Base-by-base conservation (phyloP, 2,113 vertebrate genomes). In the Okapia johnstoni region DNA sequence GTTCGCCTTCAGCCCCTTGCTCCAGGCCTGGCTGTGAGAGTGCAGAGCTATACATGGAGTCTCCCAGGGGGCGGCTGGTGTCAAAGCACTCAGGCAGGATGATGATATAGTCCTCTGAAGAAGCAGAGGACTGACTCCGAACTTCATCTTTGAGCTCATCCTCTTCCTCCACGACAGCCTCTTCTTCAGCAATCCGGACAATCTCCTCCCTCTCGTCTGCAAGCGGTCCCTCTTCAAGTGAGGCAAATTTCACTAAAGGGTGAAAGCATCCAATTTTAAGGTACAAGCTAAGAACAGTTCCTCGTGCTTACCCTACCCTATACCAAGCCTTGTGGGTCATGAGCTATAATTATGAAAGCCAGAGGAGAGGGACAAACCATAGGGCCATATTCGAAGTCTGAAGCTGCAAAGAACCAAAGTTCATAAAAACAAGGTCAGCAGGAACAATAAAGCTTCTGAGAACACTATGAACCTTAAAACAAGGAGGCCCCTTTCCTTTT, bases 1-100 rank as follows among this genome's bases (percentile, higher is more conserved):
- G 84, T 89, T 98, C 97, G 33, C 94, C 92, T 79, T 99, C 98
- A 55, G 96, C 81, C 1, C 92, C 63, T 80, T 98, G 98, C 52
- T 99, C 99, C 8, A 98, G 57, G 66, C 99, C 99, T 28, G 99
- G 99, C 98, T 99, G 99, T 16, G 99, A 99, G 97, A 99, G 98
- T 3, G 99, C 99, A 0, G 99, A 99, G 97, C 99, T 99, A 81
- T 99, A 99, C 99, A 99, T 99, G 85, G 99, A 99, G 95, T 99
- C 99, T 25, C 99, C 99, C 12, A 99, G 98, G 1, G 99, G 99
- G 48, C 99, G 99, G 79, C 99, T 99, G 57, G 99, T 99, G 97
- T 99, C 99, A 85, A 99, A 99, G 97, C 99, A 99, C 96, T 99
- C 99, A 0, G 99, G 99, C 50, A 99, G 99, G 97, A 99, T 99